Conservation (phyloP, 2,888 invertebrate genomes). For the Pseudococcus viburni region DNA sequence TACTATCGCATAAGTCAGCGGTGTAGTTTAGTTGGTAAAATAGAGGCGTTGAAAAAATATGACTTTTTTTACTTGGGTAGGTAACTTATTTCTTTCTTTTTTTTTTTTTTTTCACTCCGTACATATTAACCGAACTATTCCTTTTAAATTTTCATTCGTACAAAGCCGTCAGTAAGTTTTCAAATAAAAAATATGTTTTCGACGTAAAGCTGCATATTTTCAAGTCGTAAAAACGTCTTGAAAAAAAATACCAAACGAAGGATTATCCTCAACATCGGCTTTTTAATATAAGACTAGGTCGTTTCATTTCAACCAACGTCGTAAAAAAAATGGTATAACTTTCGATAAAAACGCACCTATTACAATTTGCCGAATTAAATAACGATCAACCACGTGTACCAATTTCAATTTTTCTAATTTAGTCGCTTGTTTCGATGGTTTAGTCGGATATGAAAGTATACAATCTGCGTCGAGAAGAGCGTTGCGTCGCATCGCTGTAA, state of each 20-base stretch:
- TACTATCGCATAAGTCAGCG: not conserved
- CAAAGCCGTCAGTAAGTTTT: slow-evolving; percentile 38
- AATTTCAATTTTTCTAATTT: not conserved
- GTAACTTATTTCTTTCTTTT: not conserved
- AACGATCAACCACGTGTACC: slow-evolving; percentile 17
- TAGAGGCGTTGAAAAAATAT: slow-evolving; percentile 28
- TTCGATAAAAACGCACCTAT: slow-evolving; percentile 24
- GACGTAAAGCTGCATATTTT: slow-evolving; percentile 24
- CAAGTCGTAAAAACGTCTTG: slow-evolving; percentile 31
- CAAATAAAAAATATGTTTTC: slow-evolving; percentile 24
- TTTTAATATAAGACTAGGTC: not conserved
- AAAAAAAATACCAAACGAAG: not conserved
- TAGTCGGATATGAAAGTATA: not conserved
- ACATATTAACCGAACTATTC: not conserved
- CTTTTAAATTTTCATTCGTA: slow-evolving; percentile 49
- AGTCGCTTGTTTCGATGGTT: not conserved
- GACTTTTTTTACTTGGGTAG: not conserved
- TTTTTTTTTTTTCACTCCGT: not conserved
- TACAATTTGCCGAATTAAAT: slow-evolving; percentile 17
- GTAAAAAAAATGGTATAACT: not conserved
- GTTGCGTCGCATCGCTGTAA: not conserved
- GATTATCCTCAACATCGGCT: not conserved
- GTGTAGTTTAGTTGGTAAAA: not conserved
- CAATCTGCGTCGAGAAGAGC: not conserved
- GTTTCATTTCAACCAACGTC: slow-evolving; percentile 6